These are phyloP conservation scores for Plumapathes pennacea DNA, from an alignment of 92 coral and sea anemone species.

Conservation along the genomic window DNA sequence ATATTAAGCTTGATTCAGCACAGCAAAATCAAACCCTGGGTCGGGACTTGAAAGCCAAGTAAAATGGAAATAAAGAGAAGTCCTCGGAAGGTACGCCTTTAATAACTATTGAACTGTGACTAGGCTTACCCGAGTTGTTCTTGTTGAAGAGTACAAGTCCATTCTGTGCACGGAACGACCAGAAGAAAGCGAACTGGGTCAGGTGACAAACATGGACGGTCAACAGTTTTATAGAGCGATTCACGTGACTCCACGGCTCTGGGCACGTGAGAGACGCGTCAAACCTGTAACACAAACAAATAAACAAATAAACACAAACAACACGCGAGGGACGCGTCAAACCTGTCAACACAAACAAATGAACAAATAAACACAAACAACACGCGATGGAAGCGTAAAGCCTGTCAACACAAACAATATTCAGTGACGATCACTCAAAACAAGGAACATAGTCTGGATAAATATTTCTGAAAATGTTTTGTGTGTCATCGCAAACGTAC, in stretches of 20 bases:
- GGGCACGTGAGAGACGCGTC: constrained; percentile 91
- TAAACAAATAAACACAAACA: neutral
- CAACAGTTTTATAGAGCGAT: constrained; percentile 76
- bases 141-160: constrained; percentile 81
- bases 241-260: constrained; percentile 87
- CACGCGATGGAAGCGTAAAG: neutral
- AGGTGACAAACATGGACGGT: constrained; percentile 89
- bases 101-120: neutral
- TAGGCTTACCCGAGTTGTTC: constrained; percentile 60
- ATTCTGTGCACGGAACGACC: constrained; percentile 84
- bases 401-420: too few species aligned
- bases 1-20: neutral
- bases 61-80: too few species aligned
- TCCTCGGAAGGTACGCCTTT: too few species aligned
- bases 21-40: too few species aligned
- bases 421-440: too few species aligned
- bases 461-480: too few species aligned
- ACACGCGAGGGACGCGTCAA: neutral
- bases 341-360: neutral
- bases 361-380: neutral
- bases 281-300: constrained; percentile 44
- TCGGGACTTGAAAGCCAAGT: too few species aligned
- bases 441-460: too few species aligned
- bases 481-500: too few species aligned
- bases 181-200: constrained; percentile 93